Base-by-base conservation (phyloP, 2,888 invertebrate species). In the Hofmannophila pseudospretella region DNA sequence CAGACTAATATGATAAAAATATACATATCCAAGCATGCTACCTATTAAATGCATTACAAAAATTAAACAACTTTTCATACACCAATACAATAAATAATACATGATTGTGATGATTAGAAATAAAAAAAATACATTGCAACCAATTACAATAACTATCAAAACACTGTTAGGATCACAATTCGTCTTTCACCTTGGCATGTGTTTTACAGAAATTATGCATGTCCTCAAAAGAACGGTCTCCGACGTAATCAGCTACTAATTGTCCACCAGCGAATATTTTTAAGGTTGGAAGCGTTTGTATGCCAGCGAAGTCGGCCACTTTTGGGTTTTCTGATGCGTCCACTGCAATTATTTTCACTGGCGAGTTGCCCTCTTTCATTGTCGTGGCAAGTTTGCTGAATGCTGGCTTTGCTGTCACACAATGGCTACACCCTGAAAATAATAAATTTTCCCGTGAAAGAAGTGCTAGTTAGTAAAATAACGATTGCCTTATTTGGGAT, bases 341-440 rank as follows among this genome's bases (percentile, higher is more conserved):
- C 0, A 94, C 78, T 13, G 92, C 90, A 4, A 90, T 89, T 1
- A 89, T 61, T 27, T 71, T 70, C 0, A 82, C 66, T 0, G 58
- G 50, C 0, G 72, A 58, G 0, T 79, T 76, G 7, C 82, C 82
- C 0, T 58, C 53, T 31, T 80, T 79, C 7, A 91, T 42, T 2
- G 75, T 60, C 0, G 85, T 78, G 1, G 92, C 90, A 0, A 90
- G 79, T 20, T 76, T 71, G 39, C 89, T 89, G 68, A 89, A 93
- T 4, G 89, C 89, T 2, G 93, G 91, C 62, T 93, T 94, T 67
- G 90, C 89, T 9, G 87, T 74, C 34, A 90, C 89, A 58, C 94
- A 94, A 55, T 93, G 92, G 0, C 90, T 89, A 62, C 94, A 94
- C 93, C 93, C 93, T 93, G 68, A 11, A 58, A 46, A 37, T 16